A percentile compares a stretch with the other conserved stretches of the same genome.
phyloP scores from a whole-genome alignment of 2,888 invertebrate species.

The Alviniconcha strummeri region DNA sequence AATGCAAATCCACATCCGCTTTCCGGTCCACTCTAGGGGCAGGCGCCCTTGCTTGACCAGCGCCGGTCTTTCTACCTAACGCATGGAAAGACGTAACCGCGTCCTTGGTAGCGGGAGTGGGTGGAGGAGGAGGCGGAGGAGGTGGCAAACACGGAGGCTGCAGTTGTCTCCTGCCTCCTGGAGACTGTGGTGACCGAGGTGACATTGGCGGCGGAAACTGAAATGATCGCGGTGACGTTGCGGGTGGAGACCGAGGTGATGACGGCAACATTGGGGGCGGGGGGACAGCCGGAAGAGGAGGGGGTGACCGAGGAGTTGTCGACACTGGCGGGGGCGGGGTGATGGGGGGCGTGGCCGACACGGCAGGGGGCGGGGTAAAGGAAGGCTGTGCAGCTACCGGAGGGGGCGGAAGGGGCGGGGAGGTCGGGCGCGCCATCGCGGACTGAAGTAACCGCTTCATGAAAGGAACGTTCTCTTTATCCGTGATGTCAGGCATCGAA shows the following conservation, averaged over 20 bases:
- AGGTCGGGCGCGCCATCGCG: not conserved
- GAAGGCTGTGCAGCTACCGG: not conserved
- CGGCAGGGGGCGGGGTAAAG: not conserved
- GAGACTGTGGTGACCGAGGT: too few species aligned
- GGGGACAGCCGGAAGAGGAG: not conserved
- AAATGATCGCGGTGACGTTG: too few species aligned
- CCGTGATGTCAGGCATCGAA: not conserved
- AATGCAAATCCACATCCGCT: not conserved
- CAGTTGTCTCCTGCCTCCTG: too few species aligned
- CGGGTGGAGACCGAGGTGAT: too few species aligned
- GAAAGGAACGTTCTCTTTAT: constrained; percentile 5
- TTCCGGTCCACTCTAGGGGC: too few species aligned
- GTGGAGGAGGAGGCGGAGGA: too few species aligned
- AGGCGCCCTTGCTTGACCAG: too few species aligned
- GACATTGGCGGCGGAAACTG: too few species aligned
- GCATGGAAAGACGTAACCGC: too few species aligned
- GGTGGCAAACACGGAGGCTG: too few species aligned
- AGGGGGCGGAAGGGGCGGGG: not conserved
- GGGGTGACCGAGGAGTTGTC: not conserved
- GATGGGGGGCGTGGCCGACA: not conserved
- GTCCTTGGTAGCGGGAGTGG: too few species aligned
- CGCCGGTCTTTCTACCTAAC: too few species aligned
- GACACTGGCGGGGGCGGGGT: constrained; percentile 12
- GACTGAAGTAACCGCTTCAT: constrained; percentile 1
- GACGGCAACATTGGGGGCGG: not conserved